These are phyloP conservation scores for Drosophila greeni DNA, from an alignment of 2,888 invertebrate genomes.

Conservation along the genomic window DNA sequence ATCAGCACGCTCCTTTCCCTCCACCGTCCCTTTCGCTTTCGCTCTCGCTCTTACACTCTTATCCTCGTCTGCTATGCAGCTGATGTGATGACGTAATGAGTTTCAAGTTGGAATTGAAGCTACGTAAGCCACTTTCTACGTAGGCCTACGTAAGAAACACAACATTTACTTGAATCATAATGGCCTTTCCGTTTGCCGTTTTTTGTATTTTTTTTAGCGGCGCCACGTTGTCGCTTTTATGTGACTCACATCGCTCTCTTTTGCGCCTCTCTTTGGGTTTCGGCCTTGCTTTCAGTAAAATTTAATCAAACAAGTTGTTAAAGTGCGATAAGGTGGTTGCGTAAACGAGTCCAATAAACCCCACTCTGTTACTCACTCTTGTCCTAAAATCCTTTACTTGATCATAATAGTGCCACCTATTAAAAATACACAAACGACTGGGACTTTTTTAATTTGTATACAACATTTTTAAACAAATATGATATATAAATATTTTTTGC, in stretches of 20 bases:
- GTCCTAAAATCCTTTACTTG: neutral
- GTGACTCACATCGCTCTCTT: conserved; percentile 30
- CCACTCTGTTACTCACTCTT: conserved; percentile 19
- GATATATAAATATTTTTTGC: no score
- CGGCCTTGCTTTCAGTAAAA: conserved; percentile 5
- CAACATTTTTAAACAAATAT: neutral
- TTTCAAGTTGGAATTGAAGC: conserved; percentile 22
- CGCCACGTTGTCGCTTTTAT: conserved; percentile 51
- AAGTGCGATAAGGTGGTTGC: conserved; percentile 52
- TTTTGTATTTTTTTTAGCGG: neutral
- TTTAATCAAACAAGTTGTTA: conserved; percentile 69
- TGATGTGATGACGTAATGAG: conserved; percentile 58
- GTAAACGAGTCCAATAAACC: conserved; percentile 15
- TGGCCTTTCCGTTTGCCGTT: neutral
- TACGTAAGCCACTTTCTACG: conserved; percentile 26
- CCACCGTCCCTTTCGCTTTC: neutral
- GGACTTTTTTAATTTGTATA: neutral
- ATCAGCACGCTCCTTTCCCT: conserved; percentile 9
- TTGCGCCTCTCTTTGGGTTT: conserved; percentile 13
- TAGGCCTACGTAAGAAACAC: neutral
- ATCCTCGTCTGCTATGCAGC: conserved; percentile 18
- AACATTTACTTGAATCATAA: neutral
- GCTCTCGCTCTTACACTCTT: neutral
- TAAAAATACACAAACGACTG: neutral
- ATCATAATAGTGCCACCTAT: neutral